Conservation (phyloP, 2,888 invertebrate species). For the Subacronicta megacephala region DNA sequence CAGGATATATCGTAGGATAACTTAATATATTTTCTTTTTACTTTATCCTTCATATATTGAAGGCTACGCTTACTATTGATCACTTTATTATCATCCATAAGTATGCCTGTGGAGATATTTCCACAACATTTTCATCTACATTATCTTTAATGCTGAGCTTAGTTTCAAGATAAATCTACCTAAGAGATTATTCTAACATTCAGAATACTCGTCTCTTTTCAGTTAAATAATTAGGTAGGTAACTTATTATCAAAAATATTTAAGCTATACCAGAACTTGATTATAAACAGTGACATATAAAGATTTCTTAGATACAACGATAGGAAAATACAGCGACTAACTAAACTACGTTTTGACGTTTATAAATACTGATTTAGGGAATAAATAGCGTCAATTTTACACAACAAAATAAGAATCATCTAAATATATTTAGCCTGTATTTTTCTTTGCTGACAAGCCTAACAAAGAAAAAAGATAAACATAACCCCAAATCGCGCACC, state of each 20-base stretch:
- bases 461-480: constrained; percentile 35
- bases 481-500: constrained; percentile 29
- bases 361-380: neutral
- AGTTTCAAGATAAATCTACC: too few species aligned
- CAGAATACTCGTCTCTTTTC: too few species aligned
- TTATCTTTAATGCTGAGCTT: too few species aligned
- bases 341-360: too few species aligned
- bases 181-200: too few species aligned
- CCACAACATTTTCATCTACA: neutral
- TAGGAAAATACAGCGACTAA: too few species aligned
- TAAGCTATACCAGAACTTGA: too few species aligned
- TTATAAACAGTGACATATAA: too few species aligned
- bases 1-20: too few species aligned
- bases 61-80: neutral
- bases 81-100: constrained; percentile 5
- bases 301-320: too few species aligned
- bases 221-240: too few species aligned
- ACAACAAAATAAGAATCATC: constrained; percentile 2
- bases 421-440: constrained; percentile 7
- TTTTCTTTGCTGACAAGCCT: neutral
- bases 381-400: neutral
- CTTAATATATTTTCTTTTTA: neutral
- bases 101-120: neutral
- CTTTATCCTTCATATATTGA: neutral
- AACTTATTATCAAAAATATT: too few species aligned